These are phyloP conservation scores for Drosophila eohydei DNA, from an alignment of 2,888 invertebrate species.

Conservation along the genomic window DNA sequence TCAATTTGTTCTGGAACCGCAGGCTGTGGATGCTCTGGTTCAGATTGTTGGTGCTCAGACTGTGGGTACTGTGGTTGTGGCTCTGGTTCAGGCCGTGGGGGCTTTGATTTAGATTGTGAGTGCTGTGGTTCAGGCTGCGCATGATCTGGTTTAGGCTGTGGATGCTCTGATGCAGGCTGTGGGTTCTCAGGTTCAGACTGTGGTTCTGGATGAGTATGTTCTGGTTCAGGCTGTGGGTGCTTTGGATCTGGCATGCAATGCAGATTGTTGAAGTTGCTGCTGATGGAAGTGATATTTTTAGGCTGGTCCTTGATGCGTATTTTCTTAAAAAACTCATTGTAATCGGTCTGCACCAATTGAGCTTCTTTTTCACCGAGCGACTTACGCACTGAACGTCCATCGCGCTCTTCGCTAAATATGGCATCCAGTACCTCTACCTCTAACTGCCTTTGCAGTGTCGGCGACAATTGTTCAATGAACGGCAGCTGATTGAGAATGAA, in stretches of 20 bases:
- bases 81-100: not conserved
- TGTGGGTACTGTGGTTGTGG: not conserved
- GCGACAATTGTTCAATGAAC: conserved; percentile 48
- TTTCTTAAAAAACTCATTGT: conserved; percentile 50
- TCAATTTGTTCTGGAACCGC: not conserved
- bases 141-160: not conserved
- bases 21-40: not conserved
- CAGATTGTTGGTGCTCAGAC: not conserved
- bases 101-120: not conserved
- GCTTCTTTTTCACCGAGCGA: not conserved
- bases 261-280: conserved; percentile 16
- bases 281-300: not conserved
- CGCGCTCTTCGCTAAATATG: conserved; percentile 60
- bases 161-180: not conserved
- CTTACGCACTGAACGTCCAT: not conserved
- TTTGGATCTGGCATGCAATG: not conserved
- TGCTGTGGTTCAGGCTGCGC: not conserved
- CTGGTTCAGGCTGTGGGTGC: not conserved
- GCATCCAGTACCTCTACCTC: conserved; percentile 73
- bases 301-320: conserved; percentile 62
- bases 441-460: conserved; percentile 43
- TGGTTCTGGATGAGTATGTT: too few relatives aligned
- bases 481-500: conserved; percentile 50
- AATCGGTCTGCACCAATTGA: conserved; percentile 45
- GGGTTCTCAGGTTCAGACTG: not conserved